Conservation (phyloP, 1,140 invertebrate genomes). For the Sinella curviseta region DNA sequence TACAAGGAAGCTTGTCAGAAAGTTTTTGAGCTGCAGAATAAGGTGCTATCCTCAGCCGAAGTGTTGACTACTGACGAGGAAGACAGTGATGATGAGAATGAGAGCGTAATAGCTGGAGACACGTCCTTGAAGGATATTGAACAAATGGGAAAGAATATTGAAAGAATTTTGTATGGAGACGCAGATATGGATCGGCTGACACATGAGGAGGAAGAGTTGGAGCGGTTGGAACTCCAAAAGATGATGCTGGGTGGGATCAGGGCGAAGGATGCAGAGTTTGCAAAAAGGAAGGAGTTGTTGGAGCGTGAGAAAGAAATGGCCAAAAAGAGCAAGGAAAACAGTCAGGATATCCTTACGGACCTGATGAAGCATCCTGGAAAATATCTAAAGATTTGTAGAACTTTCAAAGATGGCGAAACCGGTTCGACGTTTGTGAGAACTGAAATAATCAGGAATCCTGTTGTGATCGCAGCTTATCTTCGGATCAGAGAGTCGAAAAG, state of each 20-base stretch:
- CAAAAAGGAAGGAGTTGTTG: conserved; percentile 49
- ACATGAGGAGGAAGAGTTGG: conserved; percentile 64
- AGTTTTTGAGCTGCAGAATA: conserved; percentile 68
- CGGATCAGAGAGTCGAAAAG: conserved; percentile 64
- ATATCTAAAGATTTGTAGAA: conserved; percentile 64
- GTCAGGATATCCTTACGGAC: neutral
- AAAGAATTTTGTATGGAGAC: conserved; percentile 64
- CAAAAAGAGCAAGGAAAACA: neutral
- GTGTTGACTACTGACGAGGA: conserved; percentile 65
- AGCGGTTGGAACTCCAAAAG: conserved; percentile 62
- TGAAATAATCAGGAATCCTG: conserved; percentile 64
- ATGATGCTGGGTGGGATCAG: conserved; percentile 60
- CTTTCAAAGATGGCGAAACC: conserved; percentile 59
- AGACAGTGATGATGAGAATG: conserved; percentile 58
- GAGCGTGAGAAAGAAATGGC: conserved; percentile 31
- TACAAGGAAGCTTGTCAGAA: conserved; percentile 69
- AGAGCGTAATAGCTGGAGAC: conserved; percentile 56
- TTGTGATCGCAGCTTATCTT: conserved; percentile 67
- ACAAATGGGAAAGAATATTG: conserved; percentile 64
- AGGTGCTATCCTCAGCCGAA: conserved; percentile 62
- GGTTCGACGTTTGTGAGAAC: conserved; percentile 58
- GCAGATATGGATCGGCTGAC: conserved; percentile 58
- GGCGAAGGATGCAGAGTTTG: conserved; percentile 53
- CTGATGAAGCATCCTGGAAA: conserved; percentile 40
- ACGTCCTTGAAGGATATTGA: conserved; percentile 59